These are phyloP conservation scores for Callopanchax toddi DNA, from an alignment of 2,113 vertebrate genomes.

Conservation along the genomic window DNA sequence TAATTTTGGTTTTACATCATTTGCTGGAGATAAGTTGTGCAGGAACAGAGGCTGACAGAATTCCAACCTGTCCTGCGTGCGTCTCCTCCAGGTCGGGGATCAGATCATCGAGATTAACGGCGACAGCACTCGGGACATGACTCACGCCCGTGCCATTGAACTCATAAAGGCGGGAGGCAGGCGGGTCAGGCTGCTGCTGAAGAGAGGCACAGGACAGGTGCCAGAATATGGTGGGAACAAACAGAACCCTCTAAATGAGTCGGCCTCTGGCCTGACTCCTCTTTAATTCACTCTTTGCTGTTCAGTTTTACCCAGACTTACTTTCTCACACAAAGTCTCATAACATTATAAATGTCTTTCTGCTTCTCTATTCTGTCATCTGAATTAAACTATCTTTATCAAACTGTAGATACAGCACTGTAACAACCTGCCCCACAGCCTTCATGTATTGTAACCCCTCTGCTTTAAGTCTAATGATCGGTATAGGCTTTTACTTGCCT, in stretches of 20 bases:
- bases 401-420: neutral
- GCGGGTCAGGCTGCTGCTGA: conserved; percentile 92
- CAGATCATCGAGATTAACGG: conserved; percentile 99
- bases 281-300: conserved; percentile 10
- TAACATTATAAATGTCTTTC: conserved; percentile 52
- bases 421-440: conserved; percentile 24
- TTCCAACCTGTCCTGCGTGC: conserved; percentile 24
- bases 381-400: neutral
- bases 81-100: conserved; percentile 91
- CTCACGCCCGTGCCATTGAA: conserved; percentile 96
- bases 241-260: neutral
- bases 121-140: conserved; percentile 99
- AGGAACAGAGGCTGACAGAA: conserved; percentile 28
- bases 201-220: conserved; percentile 96
- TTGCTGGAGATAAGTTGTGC: too few species aligned
- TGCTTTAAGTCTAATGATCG: conserved; percentile 96
- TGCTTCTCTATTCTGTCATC: conserved; percentile 10
- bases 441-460: conserved; percentile 83
- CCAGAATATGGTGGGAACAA: conserved; percentile 91
- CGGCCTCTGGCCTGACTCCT: neutral
- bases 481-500: conserved; percentile 99
- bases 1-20: neutral
- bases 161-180: conserved; percentile 97
- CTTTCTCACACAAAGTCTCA: conserved; percentile 21
- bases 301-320: conserved; percentile 28